These are phyloP conservation scores for Ceriagrion tenellum DNA, from an alignment of 2,888 invertebrate species.

Conservation along the genomic window DNA sequence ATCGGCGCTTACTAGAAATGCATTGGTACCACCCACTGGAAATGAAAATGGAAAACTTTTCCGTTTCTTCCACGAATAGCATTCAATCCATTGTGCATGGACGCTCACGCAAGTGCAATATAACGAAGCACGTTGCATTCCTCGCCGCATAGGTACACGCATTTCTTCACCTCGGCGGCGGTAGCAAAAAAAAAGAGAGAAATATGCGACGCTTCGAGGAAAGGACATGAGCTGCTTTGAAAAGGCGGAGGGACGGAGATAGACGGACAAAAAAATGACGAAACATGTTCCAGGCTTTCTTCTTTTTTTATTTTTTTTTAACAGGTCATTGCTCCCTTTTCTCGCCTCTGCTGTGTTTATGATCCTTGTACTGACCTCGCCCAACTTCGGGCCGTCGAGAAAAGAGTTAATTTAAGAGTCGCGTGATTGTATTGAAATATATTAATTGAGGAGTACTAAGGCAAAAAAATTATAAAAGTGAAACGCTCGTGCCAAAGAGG, in stretches of 20 bases:
- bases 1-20: background rate
- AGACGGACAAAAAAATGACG: background rate
- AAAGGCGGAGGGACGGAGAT: background rate
- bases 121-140: background rate
- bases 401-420: too few species aligned
- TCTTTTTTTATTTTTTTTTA: background rate
- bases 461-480: background rate
- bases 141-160: background rate
- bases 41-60: background rate
- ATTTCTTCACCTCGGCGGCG: background rate
- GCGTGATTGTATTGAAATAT: background rate
- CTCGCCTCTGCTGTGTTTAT: background rate
- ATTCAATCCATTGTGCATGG: background rate
- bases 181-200: background rate
- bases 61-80: background rate
- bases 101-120: background rate
- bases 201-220: background rate
- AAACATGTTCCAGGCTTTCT: background rate
- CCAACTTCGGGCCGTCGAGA: conserved; percentile 2
- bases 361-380: background rate
- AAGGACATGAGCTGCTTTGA: background rate
- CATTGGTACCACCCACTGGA: background rate
- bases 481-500: background rate
- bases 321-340: conserved; percentile 1
- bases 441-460: background rate